A percentile compares a stretch with the other conserved stretches of the same genome.
Evolutionary conservation across 2,797 vertebrate species (phyloP).

Genomic region (Knipowitschia caucasica): DNA sequence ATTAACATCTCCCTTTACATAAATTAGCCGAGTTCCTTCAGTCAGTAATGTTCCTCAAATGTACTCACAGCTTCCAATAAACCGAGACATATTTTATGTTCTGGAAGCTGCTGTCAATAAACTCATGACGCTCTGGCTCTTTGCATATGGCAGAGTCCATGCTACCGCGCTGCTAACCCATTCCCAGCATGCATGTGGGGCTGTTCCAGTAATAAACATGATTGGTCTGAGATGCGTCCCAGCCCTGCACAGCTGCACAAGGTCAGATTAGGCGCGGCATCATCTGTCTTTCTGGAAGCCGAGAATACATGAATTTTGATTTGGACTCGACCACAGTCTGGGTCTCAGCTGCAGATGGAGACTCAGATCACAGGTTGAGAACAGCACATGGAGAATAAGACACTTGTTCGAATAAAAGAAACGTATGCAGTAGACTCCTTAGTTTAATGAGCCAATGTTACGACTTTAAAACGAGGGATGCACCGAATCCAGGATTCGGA

Average conservation of each 20-base stretch:
- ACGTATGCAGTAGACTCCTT: not conserved
- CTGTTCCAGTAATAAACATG: constrained; percentile 11
- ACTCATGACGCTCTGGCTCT: constrained; percentile 3
- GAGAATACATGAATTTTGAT: constrained; percentile 51
- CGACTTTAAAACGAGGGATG: too few species aligned
- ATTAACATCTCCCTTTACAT: too few species aligned
- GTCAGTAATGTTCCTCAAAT: not conserved
- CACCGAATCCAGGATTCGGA: not conserved
- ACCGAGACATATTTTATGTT: constrained; percentile 12
- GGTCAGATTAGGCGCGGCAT: constrained; percentile 27
- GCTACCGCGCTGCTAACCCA: constrained; percentile 9
- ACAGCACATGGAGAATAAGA: constrained; percentile 3
- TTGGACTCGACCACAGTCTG: constrained; percentile 14
- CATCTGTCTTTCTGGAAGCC: constrained; percentile 31
- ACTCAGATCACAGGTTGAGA: constrained; percentile 18
- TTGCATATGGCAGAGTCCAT: constrained; percentile 6
- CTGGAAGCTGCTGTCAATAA: not conserved
- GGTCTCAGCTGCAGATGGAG: constrained; percentile 33
- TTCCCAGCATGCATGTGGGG: not conserved
- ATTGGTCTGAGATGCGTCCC: constrained; percentile 19
- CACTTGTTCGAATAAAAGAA: not conserved
- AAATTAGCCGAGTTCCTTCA: not conserved
- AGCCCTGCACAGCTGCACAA: constrained; percentile 16
- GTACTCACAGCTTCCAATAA: constrained; percentile 10
- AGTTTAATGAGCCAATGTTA: not conserved